Evolutionary conservation across 2,888 invertebrate species (phyloP).

Genomic region (Papilio demoleus): DNA sequence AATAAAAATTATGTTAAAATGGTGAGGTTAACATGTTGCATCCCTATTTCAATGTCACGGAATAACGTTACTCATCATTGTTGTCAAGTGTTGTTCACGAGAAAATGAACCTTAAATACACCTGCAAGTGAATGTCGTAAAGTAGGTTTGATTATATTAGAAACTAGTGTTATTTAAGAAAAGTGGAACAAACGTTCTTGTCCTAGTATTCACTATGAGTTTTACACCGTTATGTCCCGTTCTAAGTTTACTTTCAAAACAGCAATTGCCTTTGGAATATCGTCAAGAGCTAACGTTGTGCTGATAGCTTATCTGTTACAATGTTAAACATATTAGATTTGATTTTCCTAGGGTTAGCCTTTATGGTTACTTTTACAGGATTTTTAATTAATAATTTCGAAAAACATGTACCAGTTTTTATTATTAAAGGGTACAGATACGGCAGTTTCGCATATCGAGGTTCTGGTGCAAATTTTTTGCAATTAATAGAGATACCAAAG

Average conservation of each 20-base stretch:
- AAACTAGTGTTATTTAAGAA: slow-evolving; percentile 28
- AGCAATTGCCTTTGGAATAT: slow-evolving; percentile 30
- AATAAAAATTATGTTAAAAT: too few relatives aligned
- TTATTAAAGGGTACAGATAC: slow-evolving; percentile 87
- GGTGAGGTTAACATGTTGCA: too few relatives aligned
- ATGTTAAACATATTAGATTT: slow-evolving; percentile 76
- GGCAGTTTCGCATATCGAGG: slow-evolving; percentile 88
- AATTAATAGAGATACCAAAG: slow-evolving; percentile 88
- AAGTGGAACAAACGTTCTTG: slow-evolving; percentile 39
- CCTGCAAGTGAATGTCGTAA: background rate
- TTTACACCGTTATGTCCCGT: slow-evolving; percentile 43
- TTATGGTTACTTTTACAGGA: slow-evolving; percentile 81
- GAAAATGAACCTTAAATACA: slow-evolving; percentile 5
- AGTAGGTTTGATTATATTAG: slow-evolving; percentile 6
- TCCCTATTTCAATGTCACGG: too few relatives aligned
- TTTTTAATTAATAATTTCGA: slow-evolving; percentile 86
- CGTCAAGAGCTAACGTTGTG: slow-evolving; percentile 9
- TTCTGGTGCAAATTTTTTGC: slow-evolving; percentile 70
- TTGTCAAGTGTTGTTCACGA: background rate
- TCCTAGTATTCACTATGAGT: slow-evolving; percentile 26
- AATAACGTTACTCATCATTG: background rate
- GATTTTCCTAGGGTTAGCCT: slow-evolving; percentile 71
- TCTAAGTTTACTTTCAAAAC: slow-evolving; percentile 34
- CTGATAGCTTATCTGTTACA: slow-evolving; percentile 27
- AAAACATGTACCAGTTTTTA: slow-evolving; percentile 85